A percentile compares a stretch with the other conserved stretches of the same genome.
Evolutionary conservation across 2,113 vertebrate species (phyloP).

Genomic region (Notechis scutatus): DNA sequence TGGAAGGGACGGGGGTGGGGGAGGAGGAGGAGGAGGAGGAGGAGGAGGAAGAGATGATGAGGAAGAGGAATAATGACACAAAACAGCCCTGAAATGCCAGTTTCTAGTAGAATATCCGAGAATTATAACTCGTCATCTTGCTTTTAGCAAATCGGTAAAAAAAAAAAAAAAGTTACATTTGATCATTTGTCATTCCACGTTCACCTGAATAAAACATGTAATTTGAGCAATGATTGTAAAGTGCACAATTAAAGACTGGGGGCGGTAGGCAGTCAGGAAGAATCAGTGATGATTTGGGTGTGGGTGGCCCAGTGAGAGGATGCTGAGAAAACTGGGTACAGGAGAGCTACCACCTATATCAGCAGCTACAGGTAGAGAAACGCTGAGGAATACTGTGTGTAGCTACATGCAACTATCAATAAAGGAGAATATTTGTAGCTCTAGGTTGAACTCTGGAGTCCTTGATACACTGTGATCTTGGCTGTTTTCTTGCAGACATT

Average conservation of each 20-base stretch:
- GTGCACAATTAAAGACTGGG: not conserved
- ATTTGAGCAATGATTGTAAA: not conserved
- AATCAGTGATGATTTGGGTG: not conserved
- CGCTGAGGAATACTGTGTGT: not conserved
- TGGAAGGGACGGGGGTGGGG: no score
- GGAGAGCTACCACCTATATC: not conserved
- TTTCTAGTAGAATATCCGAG: not conserved
- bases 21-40: no score
- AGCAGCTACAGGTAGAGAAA: not conserved
- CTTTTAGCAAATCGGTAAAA: not conserved
- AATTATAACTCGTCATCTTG: not conserved
- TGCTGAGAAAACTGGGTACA: rapidly evolving
- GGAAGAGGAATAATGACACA: not conserved
- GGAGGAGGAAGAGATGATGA: no score
- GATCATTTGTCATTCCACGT: not conserved
- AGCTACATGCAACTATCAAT: not conserved
- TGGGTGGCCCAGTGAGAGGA: not conserved
- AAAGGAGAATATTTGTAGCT: not conserved
- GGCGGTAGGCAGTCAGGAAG: not conserved
- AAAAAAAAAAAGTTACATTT: not conserved
- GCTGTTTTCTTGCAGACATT: not conserved
- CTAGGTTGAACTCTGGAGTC: no score
- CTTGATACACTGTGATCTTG: no score
- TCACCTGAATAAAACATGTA: not conserved
- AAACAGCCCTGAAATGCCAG: not conserved